Evolutionary conservation across 2,888 invertebrate species (phyloP), one percentile per base, ranked within the genome.

Genomic region (Bugula neritina): DNA sequence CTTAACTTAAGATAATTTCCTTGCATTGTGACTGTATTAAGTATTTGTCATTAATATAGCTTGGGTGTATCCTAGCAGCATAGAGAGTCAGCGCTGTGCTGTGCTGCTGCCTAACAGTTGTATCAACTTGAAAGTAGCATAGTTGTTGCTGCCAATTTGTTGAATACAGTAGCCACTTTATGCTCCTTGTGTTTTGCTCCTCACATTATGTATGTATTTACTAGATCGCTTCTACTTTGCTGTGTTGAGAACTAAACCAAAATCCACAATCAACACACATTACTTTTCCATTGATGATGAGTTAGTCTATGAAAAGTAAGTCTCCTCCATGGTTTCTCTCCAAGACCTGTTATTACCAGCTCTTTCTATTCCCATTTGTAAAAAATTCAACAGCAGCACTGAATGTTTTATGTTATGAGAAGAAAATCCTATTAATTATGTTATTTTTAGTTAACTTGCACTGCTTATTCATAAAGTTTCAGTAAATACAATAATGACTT

Each of bases 171-270:
- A 43, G 43, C 17, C 3, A 5, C 17, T 17, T 43, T 43, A 43
- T 17, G 5, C 3, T 43, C 10, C 3, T 27, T 58, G 29, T 27
- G 21, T 29, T 5, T 13, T 29, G 58, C 25, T 29, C 10, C 52
- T 58, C 34, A 73, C 71, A 23, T 86, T 78, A 71, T 73, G 88
- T 89, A n/a, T n/a, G n/a, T n/a, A n/a, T n/a, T n/a, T n/a, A n/a
- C 74, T 88, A 94, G 94, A 93, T 85, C 91, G 92, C 72, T 87
- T 96, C 72, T 96, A 93, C 86, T 96, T 96, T 86, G 93, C 93
- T 54, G 92, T 93, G 0, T 87, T 95, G 73, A 88, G 90, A 79
- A 89, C 89, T 71, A 89, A 90, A 80, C 91, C 92, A 73, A 90
- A 90, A 80, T 89, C 90, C 3, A 92, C 92, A 0, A 85, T 89